phyloP scores from a whole-genome alignment of 2,797 vertebrate species.

The Sylvilagus floridanus region DNA sequence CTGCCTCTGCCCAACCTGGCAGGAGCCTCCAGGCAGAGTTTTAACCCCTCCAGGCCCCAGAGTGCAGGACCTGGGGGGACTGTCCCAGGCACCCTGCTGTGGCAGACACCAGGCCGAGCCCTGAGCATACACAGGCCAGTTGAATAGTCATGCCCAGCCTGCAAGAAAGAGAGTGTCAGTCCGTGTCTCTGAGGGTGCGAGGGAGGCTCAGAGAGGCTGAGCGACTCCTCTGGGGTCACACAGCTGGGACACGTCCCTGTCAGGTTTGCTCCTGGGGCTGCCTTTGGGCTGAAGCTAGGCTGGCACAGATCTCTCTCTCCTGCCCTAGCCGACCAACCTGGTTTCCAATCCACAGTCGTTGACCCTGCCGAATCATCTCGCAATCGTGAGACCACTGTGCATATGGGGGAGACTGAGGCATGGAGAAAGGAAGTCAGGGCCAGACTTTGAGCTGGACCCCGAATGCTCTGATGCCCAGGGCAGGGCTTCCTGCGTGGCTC shows the following conservation, averaged over 20 bases:
- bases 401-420: conserved; percentile 8
- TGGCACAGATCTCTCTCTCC: neutral
- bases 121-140: neutral
- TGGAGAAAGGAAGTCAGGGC: neutral
- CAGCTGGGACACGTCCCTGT: neutral
- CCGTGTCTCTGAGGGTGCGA: neutral
- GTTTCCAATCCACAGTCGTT: neutral
- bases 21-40: neutral
- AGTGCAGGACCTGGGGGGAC: neutral
- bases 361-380: neutral
- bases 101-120: neutral
- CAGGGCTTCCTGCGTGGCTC: conserved; percentile 8
- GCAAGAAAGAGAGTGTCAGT: neutral
- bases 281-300: neutral
- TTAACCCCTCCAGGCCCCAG: conserved; percentile 48
- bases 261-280: neutral
- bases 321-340: neutral
- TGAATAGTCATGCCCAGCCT: neutral
- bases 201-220: neutral
- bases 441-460: neutral
- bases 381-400: neutral
- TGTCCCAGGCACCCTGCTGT: neutral
- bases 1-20: conserved; percentile 56
- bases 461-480: neutral
- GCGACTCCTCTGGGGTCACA: neutral